These are phyloP conservation scores for Platygyra sinensis DNA, from an alignment of 64 coral and sea anemone genomes.

Conservation along the genomic window DNA sequence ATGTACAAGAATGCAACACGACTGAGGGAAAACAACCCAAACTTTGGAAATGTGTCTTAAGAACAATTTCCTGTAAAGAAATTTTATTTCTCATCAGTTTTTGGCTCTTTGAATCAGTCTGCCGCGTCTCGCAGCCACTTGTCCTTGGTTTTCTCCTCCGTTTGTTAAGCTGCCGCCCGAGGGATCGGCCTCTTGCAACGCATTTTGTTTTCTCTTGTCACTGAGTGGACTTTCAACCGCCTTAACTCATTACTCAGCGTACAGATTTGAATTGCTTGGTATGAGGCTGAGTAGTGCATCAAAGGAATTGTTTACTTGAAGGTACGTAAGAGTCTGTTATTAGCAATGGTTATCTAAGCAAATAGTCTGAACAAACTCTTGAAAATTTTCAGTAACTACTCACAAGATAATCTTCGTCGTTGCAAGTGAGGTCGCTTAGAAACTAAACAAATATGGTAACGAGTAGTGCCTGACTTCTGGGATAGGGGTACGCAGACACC, in stretches of 20 bases:
- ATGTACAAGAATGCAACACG: neutral
- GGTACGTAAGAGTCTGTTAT: neutral
- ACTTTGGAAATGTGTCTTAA: conserved; percentile 5
- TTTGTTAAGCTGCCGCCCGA: neutral
- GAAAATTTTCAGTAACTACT: too few species aligned
- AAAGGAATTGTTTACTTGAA: conserved; percentile 4
- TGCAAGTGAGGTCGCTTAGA: too few species aligned
- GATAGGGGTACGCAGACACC: too few species aligned
- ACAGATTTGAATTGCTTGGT: neutral
- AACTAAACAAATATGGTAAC: too few species aligned
- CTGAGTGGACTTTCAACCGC: neutral
- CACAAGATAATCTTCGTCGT: too few species aligned
- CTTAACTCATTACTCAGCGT: neutral
- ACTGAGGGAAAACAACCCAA: neutral
- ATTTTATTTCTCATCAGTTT: neutral
- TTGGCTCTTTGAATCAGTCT: neutral
- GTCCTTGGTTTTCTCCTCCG: neutral
- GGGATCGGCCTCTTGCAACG: neutral
- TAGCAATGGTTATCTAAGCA: too few species aligned
- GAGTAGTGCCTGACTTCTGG: too few species aligned
- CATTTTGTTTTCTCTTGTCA: neutral
- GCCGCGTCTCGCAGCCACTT: neutral
- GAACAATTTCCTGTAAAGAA: neutral
- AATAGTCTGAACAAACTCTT: too few species aligned
- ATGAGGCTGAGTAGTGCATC: conserved; percentile 5